Base-by-base conservation (phyloP, 2,113 vertebrate species). In the zebrafish (Danio rerio) region DNA sequence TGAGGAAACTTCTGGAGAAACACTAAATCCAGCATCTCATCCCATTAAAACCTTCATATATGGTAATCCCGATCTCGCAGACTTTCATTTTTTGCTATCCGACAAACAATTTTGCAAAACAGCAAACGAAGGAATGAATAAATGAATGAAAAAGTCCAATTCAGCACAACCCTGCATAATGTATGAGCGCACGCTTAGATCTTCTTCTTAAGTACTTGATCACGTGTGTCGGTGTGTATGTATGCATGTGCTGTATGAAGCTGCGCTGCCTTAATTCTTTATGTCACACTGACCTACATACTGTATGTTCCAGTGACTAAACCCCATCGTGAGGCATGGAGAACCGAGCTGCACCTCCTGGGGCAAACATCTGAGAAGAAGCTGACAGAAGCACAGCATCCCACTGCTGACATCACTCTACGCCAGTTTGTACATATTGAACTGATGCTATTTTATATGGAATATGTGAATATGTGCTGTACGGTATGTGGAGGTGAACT, bases 201-300 rank as follows among this genome's bases (percentile, higher is more conserved):
- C 76, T 78, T 66, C 16, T 21, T 53, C 76, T 53, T 55, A 52
- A 42, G 76, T 62, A 77, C 74, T 16, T 31, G 45, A 63, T 49
- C 74, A 77, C 58, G 58, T 62, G 74, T 61, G 55, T 50, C 45
- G 50, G 81, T 83, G 47, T 69, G 8, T 20, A 0, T 69, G 43
- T 88, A 86, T 74, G 84, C 70, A 78, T 66, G 10, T 50, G 74
- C 18, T 0, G 16, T 63, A 76, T 85, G 82, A 83, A 66, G 74
- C 66, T 62, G 81, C 76, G 82, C 83, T 86, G 77, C 66, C 77
- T 69, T 45, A 61, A 78, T 75, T 77, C 83, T 80, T 62, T 78
- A 85, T 87, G 88, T 81, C 86, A 84, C 77, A 78, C 69, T 89
- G 87, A 50, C 87, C 88, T 88, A 90, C 65, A 90, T 90, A 31